Percentiles rank a stretch among this genome's conserved stretches.
These are phyloP conservation scores for Scomberomorus guttatus DNA, from an alignment of 2,797 vertebrate genomes.

Conservation along the genomic window DNA sequence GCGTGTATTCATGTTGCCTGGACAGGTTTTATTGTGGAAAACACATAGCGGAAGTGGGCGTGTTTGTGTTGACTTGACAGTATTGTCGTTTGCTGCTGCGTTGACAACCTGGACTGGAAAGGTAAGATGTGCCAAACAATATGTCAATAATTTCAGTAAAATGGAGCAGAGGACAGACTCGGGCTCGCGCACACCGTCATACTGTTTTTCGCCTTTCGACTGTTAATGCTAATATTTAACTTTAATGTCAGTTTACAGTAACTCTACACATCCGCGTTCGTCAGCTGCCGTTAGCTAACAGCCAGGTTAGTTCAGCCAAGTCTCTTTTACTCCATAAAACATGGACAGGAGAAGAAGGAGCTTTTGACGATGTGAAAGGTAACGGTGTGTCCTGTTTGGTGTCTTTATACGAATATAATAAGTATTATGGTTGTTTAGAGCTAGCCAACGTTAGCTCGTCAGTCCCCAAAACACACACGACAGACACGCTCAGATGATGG, in stretches of 20 bases:
- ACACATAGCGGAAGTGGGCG: no score
- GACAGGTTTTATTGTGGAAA: background rate
- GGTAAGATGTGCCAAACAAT: slow-evolving; percentile 1
- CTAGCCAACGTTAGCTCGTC: slow-evolving; percentile 33
- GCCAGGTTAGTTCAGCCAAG: background rate
- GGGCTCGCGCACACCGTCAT: no score
- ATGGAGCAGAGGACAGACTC: no score
- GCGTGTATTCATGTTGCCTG: fast-evolving
- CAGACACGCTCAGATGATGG: background rate
- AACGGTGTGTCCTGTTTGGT: background rate
- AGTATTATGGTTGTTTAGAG: background rate
- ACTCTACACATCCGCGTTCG: slow-evolving; percentile 17
- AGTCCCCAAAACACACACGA: background rate
- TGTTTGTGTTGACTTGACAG: background rate
- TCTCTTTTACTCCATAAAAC: background rate
- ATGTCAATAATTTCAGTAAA: background rate
- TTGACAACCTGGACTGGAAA: background rate
- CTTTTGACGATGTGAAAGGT: background rate
- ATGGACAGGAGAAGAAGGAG: no score
- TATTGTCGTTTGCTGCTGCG: background rate
- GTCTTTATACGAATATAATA: background rate
- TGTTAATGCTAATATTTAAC: background rate
- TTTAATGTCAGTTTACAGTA: background rate
- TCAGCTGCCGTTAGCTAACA: slow-evolving; percentile 40
- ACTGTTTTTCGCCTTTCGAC: background rate